Base-by-base conservation (phyloP, 1,140 invertebrate genomes). In the Ceratosolen solmsi region DNA sequence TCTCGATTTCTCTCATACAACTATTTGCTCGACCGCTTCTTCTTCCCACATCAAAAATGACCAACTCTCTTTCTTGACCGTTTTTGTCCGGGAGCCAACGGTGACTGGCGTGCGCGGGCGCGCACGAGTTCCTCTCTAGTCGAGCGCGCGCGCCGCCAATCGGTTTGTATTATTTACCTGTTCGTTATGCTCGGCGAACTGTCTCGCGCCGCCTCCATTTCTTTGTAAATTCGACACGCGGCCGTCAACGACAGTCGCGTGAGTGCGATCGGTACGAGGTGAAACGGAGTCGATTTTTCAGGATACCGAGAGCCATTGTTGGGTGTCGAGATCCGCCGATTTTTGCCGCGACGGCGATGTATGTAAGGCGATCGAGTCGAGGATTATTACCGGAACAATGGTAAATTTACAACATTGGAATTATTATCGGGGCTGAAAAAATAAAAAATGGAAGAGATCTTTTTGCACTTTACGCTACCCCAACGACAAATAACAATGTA, bases 141-240 rank as follows among this genome's bases (percentile, higher is more conserved):
- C 27, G 27, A 54, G 1, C 65, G 25, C 41, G 63, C 74, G 60
- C 46, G 70, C 27, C 56, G 51, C 49, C 63, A 68, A 85, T 82
- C 78, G 74, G 82, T 84, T 85, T 85, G 84, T 85, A 86, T 87
- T 85, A 85, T 87, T 87, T 87, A 83, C 86, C 84, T 83, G 84
- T 84, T 84, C 83, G 83, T 85, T 84, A 81, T 81, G 83, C 84
- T 83, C 68, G 76, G 49, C 27, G 46, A 25, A 79, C 33, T 82
- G 77, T 84, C 77, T 84, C 79, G 65, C 81, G 49, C 78, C 85
- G 78, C 75, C 76, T 85, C 60, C 75, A 33, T 73, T 82, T 82
- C 82, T 82, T 85, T 82, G 77, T 82, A 83, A 51, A 83, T 83
- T 85, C 41, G 83, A 27, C 77, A 49, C 70, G 83, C 73, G n/a